These are phyloP conservation scores for Anadara kagoshimensis DNA, from an alignment of 1,140 invertebrate genomes.

Conservation along the genomic window DNA sequence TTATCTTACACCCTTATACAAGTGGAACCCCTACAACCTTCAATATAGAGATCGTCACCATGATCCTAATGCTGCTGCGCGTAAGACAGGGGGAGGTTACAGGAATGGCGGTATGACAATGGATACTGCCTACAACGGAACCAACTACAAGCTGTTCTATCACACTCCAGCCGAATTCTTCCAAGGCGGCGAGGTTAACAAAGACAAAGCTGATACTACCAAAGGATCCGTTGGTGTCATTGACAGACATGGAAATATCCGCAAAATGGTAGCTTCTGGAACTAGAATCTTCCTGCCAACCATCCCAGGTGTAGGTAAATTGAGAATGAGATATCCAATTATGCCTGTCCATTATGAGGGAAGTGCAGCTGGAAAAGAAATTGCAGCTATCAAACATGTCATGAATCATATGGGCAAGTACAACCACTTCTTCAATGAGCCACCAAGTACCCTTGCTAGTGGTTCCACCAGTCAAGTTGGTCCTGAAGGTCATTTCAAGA, in stretches of 20 bases:
- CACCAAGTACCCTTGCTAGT: conserved; percentile 16
- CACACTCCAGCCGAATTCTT: conserved; percentile 57
- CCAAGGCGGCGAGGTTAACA: conserved; percentile 25
- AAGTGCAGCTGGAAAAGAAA: conserved; percentile 52
- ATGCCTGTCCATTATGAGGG: conserved; percentile 59
- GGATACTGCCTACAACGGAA: conserved; percentile 56
- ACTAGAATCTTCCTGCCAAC: conserved; percentile 46
- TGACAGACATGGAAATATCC: conserved; percentile 44
- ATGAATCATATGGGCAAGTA: conserved; percentile 47
- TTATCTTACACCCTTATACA: conserved; percentile 58
- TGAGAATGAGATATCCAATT: conserved; percentile 60
- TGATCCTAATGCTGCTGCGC: not conserved
- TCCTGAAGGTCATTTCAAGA: conserved; percentile 24
- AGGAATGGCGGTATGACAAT: conserved; percentile 44
- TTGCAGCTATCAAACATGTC: conserved; percentile 59
- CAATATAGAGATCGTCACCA: not conserved
- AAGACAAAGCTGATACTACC: conserved; percentile 44
- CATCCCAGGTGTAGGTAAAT: conserved; percentile 48
- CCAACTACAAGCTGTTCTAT: conserved; percentile 43
- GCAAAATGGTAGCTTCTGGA: conserved; percentile 47
- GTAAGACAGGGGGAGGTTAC: not conserved
- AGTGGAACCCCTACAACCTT: conserved; percentile 64
- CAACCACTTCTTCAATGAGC: conserved; percentile 31
- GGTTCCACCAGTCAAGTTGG: not conserved
- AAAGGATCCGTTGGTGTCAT: conserved; percentile 43